Evolutionary conservation across 1,140 invertebrate genomes (phyloP), one percentile per base, ranked within the genome.

Genomic region (Piezodorus guildinii): DNA sequence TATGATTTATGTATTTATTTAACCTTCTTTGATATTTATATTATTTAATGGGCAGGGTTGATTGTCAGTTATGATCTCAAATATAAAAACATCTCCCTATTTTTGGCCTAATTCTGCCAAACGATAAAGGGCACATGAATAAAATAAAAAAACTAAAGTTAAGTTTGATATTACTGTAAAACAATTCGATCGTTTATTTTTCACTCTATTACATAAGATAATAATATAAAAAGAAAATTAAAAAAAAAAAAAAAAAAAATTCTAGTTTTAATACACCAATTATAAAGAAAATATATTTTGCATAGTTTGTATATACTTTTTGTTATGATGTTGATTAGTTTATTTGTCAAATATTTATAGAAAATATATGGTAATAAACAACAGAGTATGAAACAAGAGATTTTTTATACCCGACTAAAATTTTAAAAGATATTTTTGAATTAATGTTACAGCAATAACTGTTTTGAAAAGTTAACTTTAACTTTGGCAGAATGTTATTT

Each of bases 231-330:
- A 21, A 21, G 49, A 9, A 52, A 21, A 9, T 52, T 52, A 58
- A n/a, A 25, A 58, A 12, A 58, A 15, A 21, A 34, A 3, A 58
- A 27, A 58, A 21, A 17, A 3, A 43, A 39, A 60, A 60, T 9
- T 19, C n/a, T 60, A 60, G 58, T 30, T 60, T 60, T 60, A 60
- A 60, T 19, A 44, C 30, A 9, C 30, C 58, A 39, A 60, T 12
- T 34, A 60, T 58, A 58, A 6, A 23, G 58, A 60, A 25, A 60
- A 43, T 60, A 60, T 60, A 60, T 60, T 60, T 60, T 60, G 16
- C 43, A 60, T 60, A 60, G 23, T 60, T 60, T 60, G 58, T 60
- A 60, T 17, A 60, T 60, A 60, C 3, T 60, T 60, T 60, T 60
- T 60, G 58, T 60, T 60, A 30, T 43, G n/a, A 3, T 43, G 19